phyloP scores from a whole-genome alignment of 2,888 invertebrate species.

The Seladonia tumulorum region DNA sequence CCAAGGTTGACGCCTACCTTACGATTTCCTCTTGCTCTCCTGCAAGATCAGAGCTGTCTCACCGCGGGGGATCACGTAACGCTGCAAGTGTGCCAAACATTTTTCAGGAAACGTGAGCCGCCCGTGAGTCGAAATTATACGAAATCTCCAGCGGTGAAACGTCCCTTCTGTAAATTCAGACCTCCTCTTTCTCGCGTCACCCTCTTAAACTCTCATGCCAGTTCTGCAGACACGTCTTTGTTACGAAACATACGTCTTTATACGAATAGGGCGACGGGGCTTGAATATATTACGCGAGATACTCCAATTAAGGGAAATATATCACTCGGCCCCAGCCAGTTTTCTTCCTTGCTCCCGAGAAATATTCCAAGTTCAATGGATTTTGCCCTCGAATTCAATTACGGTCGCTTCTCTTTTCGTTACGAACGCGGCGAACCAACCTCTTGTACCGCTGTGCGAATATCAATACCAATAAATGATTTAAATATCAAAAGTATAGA shows the following conservation, averaged over 20 bases:
- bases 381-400: neutral
- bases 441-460: no score
- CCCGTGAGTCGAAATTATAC: conserved; percentile 66
- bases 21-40: conserved; percentile 30
- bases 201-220: conserved; percentile 51
- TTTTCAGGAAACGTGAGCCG: conserved; percentile 69
- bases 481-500: neutral
- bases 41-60: conserved; percentile 54
- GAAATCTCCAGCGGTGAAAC: conserved; percentile 68
- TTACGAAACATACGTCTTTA: conserved; percentile 59
- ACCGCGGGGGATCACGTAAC: conserved; percentile 73
- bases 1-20: conserved; percentile 41
- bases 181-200: conserved; percentile 31
- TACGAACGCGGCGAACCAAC: neutral
- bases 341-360: neutral
- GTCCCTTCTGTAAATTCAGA: conserved; percentile 60
- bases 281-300: conserved; percentile 39
- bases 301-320: conserved; percentile 34
- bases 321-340: neutral
- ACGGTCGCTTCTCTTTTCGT: neutral
- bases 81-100: conserved; percentile 74
- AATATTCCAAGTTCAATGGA: neutral
- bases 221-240: conserved; percentile 49
- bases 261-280: conserved; percentile 27
- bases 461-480: no score